phyloP scores from a whole-genome alignment of 2,797 vertebrate genomes.

The Antennarius maculatus region DNA sequence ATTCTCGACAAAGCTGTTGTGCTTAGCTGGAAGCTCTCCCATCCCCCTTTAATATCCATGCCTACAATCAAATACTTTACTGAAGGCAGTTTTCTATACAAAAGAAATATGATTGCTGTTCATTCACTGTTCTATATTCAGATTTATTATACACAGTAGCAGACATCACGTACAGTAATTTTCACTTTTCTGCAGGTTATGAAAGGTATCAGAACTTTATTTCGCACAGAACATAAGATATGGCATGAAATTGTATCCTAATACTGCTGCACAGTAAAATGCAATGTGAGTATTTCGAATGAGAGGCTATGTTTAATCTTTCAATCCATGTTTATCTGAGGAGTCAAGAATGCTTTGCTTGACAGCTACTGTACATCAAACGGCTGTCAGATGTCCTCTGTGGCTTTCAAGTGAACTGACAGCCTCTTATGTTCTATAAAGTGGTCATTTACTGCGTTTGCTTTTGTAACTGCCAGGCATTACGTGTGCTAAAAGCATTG shows the following conservation, averaged over 20 bases:
- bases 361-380: conserved; percentile 82
- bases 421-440: conserved; percentile 73
- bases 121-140: conserved; percentile 68
- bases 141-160: conserved; percentile 46
- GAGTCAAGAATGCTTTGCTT: conserved; percentile 77
- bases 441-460: conserved; percentile 67
- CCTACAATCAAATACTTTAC: conserved; percentile 67
- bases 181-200: conserved; percentile 57
- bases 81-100: conserved; percentile 43
- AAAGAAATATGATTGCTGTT: conserved; percentile 77
- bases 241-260: conserved; percentile 65
- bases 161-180: conserved; percentile 48
- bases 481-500: neutral
- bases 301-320: conserved; percentile 80
- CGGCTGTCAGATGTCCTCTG: conserved; percentile 83
- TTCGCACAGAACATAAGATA: conserved; percentile 59
- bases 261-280: conserved; percentile 62
- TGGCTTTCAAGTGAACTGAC: conserved; percentile 74
- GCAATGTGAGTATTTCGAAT: conserved; percentile 58
- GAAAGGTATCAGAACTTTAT: conserved; percentile 58
- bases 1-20: conserved; percentile 54
- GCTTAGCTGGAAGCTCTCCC: conserved; percentile 51
- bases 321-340: conserved; percentile 83
- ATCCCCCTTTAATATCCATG: conserved; percentile 72
- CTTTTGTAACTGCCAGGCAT: conserved; percentile 37